Base-by-base conservation (phyloP, 2,888 invertebrate species). In the Drosophila multiciliata region DNA sequence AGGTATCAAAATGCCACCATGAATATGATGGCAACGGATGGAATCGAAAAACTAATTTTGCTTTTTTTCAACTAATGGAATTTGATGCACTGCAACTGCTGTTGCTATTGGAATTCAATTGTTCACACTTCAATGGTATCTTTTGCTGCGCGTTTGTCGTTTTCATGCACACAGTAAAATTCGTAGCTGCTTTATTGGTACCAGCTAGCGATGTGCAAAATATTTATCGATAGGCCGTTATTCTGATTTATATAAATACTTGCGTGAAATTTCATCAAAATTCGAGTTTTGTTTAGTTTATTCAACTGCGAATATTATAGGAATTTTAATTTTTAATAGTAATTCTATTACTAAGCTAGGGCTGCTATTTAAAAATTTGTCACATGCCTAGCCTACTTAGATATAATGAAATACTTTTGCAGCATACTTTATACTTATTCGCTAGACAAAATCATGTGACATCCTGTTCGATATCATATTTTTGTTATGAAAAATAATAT, bases 71-170 rank as follows among this genome's bases (percentile, higher is more conserved):
- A 59, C 63, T 52, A 54, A 65, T 48, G 53, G 3, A 35, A 15
- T 8, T 33, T 29, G 33, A 60, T 75, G 70, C 59, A 52, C 26
- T 67, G 54, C 58, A 55, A 40, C 55, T 45, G 33, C 40, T 29
- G 62, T 35, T 54, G 12, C 40, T 42, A 12, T 53, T 53, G 33
- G 23, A 52, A 54, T 59, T 73, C 52, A 55, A 64, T 61, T 73
- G 9, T 66, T 60, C 64, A 80, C 80, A 66, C 66, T 53, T 69
- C 15, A 73, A 52, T 61, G 36, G 20, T 60, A 67, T 42, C 12
- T 63, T 49, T 38, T 55, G 26, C 8, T 54, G 40, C 8, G 40
- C 17, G 32, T 48, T 42, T 35, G 12, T 63, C 29, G 55, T 49
- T 64, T 53, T 60, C 26, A 7, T 54, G 15, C 45, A 33, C 55